These are phyloP conservation scores for Adrianichthys oophorus DNA, from an alignment of 2,797 vertebrate species.

Conservation along the genomic window DNA sequence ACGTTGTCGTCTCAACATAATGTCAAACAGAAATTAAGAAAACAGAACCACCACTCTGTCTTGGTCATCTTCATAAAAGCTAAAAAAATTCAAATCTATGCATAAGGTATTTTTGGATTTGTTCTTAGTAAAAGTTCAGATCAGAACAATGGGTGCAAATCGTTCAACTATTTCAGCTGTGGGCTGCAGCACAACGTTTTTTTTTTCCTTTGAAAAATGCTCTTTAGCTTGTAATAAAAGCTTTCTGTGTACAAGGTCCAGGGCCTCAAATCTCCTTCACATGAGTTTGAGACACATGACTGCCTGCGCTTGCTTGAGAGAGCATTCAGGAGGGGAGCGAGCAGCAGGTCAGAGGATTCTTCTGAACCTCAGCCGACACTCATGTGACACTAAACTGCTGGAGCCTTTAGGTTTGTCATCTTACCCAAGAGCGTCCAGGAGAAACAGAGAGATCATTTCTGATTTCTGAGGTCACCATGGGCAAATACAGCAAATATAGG, in stretches of 20 bases:
- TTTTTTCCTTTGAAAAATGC: slow-evolving; percentile 24
- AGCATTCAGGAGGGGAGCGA: slow-evolving; percentile 53
- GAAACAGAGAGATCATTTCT: slow-evolving; percentile 26
- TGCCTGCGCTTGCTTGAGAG: slow-evolving; percentile 51
- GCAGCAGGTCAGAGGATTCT: slow-evolving; percentile 65
- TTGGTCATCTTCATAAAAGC: too few species aligned
- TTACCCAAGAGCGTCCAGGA: slow-evolving; percentile 12
- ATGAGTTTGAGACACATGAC: slow-evolving; percentile 78
- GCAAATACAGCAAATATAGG: not conserved
- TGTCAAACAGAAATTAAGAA: too few species aligned
- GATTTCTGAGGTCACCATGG: not conserved
- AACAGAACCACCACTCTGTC: too few species aligned
- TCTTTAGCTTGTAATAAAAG: slow-evolving; percentile 55
- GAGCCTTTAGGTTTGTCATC: slow-evolving; percentile 44
- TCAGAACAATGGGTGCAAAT: too few species aligned
- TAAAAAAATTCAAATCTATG: too few species aligned
- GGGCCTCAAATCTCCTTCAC: slow-evolving; percentile 77
- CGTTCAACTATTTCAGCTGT: too few species aligned
- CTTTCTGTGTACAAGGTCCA: slow-evolving; percentile 56
- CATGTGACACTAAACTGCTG: slow-evolving; percentile 63
- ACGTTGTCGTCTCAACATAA: too few species aligned
- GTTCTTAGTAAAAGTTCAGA: too few species aligned
- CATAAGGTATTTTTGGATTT: too few species aligned
- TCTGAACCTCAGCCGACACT: slow-evolving; percentile 71
- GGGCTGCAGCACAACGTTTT: too few species aligned